Conservation (phyloP, 2,797 vertebrate species). For the Pseudocheirus occidentalis region DNA sequence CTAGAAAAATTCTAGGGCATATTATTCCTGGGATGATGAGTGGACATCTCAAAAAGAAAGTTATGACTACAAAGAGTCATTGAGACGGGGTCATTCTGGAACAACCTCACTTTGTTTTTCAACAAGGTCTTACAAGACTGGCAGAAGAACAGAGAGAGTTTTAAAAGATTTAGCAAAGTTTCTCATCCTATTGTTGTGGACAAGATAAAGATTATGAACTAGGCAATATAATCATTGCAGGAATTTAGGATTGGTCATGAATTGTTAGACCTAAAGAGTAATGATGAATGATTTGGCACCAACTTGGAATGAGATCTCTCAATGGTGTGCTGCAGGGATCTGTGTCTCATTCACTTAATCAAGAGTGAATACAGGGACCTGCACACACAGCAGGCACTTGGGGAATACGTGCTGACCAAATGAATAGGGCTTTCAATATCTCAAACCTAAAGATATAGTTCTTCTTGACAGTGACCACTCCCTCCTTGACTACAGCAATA, state of each 20-base stretch:
- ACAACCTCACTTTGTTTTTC: neutral
- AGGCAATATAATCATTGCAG: neutral
- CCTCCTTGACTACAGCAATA: neutral
- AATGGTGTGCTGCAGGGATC: neutral
- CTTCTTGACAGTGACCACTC: neutral
- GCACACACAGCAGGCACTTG: neutral
- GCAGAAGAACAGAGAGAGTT: neutral
- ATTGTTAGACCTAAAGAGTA: neutral
- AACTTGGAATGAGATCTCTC: neutral
- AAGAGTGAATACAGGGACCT: neutral
- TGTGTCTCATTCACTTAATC: neutral
- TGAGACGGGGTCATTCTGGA: neutral
- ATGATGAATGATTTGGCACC: neutral
- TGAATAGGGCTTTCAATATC: neutral
- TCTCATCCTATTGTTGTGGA: neutral
- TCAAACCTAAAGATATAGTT: neutral
- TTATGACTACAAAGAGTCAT: neutral
- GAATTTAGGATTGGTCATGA: neutral
- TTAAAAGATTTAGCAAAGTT: neutral
- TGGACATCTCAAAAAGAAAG: neutral
- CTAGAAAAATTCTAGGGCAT: neutral
- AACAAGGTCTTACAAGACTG: neutral
- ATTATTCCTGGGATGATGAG: neutral
- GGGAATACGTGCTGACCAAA: neutral
- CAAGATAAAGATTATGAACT: neutral